A percentile compares a stretch with the other conserved stretches of the same genome.
Conservation (phyloP, 2,797 vertebrate species). For the Poeciliopsis presidionis region DNA sequence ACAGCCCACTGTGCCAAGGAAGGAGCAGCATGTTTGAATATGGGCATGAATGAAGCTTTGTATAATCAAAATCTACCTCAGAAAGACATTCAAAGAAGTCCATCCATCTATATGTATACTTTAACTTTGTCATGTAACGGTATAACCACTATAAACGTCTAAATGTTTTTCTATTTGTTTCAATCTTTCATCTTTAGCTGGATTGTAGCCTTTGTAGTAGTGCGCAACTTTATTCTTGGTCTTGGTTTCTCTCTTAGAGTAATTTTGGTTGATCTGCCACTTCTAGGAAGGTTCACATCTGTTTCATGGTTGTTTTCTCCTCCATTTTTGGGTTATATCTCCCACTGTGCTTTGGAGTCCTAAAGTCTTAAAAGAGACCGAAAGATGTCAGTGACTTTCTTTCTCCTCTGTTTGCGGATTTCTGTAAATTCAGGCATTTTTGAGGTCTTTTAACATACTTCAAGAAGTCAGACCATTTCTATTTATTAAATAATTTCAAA, state of each 20-base stretch:
- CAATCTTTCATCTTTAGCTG: not conserved
- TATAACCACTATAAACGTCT: not conserved
- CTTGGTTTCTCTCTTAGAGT: not conserved
- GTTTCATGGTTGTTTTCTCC: not conserved
- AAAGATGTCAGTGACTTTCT: too few species aligned
- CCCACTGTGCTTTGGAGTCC: not conserved
- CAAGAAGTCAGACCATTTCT: not conserved
- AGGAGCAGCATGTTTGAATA: slow-evolving; percentile 30
- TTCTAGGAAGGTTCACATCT: not conserved
- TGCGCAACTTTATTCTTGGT: not conserved
- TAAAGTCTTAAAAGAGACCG: not conserved
- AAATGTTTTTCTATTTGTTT: not conserved
- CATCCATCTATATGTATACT: not conserved
- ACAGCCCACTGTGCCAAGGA: slow-evolving; percentile 27
- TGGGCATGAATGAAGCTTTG: slow-evolving; percentile 21
- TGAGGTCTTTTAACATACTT: not conserved
- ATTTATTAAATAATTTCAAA: not conserved
- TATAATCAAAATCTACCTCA: not conserved
- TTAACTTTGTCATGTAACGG: not conserved
- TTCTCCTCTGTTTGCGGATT: not conserved
- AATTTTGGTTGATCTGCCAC: not conserved
- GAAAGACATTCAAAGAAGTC: not conserved
- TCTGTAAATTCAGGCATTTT: not conserved
- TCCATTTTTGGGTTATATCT: not conserved
- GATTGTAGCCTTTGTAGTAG: not conserved